These are phyloP conservation scores for Vesta saturnalis DNA, from an alignment of 2,888 invertebrate species.

Conservation along the genomic window DNA sequence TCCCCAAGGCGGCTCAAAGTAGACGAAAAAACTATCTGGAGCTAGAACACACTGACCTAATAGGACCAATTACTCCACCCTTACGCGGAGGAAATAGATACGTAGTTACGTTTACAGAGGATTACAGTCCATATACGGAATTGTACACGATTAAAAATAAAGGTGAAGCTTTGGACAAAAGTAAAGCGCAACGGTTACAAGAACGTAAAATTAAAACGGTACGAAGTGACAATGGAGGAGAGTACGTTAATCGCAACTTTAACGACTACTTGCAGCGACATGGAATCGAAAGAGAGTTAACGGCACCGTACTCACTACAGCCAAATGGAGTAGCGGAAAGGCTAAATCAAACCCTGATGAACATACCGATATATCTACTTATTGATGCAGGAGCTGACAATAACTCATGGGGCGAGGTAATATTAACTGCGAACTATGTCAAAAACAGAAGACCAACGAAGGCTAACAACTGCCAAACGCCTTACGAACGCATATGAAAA, in stretches of 20 bases:
- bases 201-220: background rate
- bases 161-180: background rate
- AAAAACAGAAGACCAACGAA: background rate
- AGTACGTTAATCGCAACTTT: too few relatives aligned
- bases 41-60: too few relatives aligned
- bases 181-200: background rate
- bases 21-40: too few relatives aligned
- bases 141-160: background rate
- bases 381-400: too few relatives aligned
- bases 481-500: too few relatives aligned
- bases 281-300: background rate
- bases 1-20: too few relatives aligned
- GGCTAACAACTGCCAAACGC: too few relatives aligned
- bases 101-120: background rate
- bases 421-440: background rate
- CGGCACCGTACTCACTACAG: background rate
- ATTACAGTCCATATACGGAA: background rate
- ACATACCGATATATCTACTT: background rate
- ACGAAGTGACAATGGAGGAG: too few relatives aligned
- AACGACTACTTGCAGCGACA: too few relatives aligned
- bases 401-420: background rate
- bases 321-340: background rate
- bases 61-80: too few relatives aligned
- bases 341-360: too few relatives aligned
- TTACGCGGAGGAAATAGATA: too few relatives aligned